Evolutionary conservation across 2,797 vertebrate species (phyloP), one percentile per base, ranked within the genome.

Genomic region (Okamejei kenojei): DNA sequence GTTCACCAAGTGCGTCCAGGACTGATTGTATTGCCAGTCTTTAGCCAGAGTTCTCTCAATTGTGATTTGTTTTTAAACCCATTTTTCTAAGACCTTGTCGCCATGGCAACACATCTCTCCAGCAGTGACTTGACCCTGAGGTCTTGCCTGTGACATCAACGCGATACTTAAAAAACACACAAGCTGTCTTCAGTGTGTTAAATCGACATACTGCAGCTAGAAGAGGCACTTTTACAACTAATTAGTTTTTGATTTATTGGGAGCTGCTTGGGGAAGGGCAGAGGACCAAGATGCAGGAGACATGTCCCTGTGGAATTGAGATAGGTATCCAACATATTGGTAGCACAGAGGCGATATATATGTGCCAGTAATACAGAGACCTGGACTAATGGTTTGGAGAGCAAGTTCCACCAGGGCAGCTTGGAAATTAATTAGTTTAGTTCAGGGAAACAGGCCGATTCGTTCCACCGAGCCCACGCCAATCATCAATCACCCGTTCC

Each of bases 151-250:
- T 68, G 84, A 88, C 63, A 32, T n/a, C 84, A 21, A 17, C 29
- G 6, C 10, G 2, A 68, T 32, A 35, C 61, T 88, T 32, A 21
- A 9, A 88, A 88, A 68, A 68, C 61, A 65, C 65, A 35, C 84
- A 88, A 63, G 7, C 84, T 88, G 61, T 35, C 7, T 68, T 63
- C 63, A 35, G 82, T 63, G 82, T 86, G 84, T 88, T 88, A 88
- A 21, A 35, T 8, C 17, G n/a, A 65, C n/a, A 32, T 13, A 35
- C 84, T 35, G 29, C 15, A 68, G 61, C 61, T 35, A 32, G 84
- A 32, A 15, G 19, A 68, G 32, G 21, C 32, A n/a, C n/a, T 35
- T 35, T n/a, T 35, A 68, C 61, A 19, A 15, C 68, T 35, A 65
- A 88, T 35, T 88, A 68, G n/a, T 35, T 65, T 68, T 35, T 65